Conservation (phyloP, 2,797 vertebrate genomes). For the Poeciliopsis turneri region DNA sequence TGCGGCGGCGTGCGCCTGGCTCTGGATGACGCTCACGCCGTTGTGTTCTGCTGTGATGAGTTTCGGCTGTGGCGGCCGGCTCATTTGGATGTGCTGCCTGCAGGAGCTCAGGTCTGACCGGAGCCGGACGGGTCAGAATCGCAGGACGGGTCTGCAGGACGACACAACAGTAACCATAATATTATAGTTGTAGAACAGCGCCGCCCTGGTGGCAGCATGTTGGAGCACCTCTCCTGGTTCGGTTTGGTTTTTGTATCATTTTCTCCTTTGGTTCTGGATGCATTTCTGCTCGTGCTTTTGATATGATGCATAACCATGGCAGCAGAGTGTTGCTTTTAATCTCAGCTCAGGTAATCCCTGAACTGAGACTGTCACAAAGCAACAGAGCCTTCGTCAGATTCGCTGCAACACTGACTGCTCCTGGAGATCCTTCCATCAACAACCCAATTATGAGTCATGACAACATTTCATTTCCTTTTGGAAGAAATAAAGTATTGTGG, state of each 20-base stretch:
- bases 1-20: conserved; percentile 78
- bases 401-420: neutral
- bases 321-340: neutral
- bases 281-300: neutral
- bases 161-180: neutral
- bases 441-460: neutral
- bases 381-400: neutral
- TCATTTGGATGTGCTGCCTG: conserved; percentile 87
- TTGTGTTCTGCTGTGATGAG: conserved; percentile 77
- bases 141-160: neutral
- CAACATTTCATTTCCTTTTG: neutral
- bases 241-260: neutral
- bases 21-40: conserved; percentile 89
- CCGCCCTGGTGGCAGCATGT: neutral
- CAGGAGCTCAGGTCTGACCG: conserved; percentile 31
- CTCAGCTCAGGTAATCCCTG: neutral
- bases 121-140: conserved; percentile 15
- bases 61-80: conserved; percentile 87
- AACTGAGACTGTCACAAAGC: too few species aligned
- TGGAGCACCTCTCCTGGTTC: neutral
- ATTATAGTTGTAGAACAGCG: neutral
- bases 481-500: neutral
- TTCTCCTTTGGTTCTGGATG: neutral
- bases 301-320: neutral
- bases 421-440: neutral